Evolutionary conservation across 2,797 vertebrate genomes (phyloP), one percentile per base, ranked within the genome.

Genomic region (Enteromius argenteus): DNA sequence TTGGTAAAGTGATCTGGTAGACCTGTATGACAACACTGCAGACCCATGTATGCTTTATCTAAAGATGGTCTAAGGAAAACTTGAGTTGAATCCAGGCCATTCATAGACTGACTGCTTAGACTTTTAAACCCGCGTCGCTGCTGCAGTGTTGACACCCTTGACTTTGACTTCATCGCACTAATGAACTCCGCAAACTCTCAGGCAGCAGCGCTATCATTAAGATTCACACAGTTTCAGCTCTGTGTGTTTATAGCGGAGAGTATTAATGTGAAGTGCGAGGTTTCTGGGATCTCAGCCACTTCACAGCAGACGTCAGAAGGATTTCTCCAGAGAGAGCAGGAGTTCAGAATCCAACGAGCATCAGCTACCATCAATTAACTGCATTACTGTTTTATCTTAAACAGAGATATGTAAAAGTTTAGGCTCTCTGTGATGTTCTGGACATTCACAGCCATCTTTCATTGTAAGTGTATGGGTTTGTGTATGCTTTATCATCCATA

Each of bases 211-310:
- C 42, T 83, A 79, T 64, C 69, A 76, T 87, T 80, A 79, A 85
- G 82, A 85, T 82, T 21, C 64, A 83, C 71, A 83, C 32, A 56
- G 30, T 78, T 83, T 74, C 27, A 39, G 58, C 75, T 73, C 73
- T 60, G 79, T 68, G 76, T 66, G 53, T 69, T 79, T 74, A 67
- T 74, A 71, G 58, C 51, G 21, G 58, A 51, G 68, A 53, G 35
- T 83, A 76, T 69, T 58, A 46, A 42, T 79, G 74, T 75, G 79
- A 83, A 87, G 67, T 49, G 69, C 51, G n/a, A 56, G 3, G 44
- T 80, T 84, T 87, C 86, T 87, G 83, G 86, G 86, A 84, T 78
- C 53, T 49, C 75, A 80, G 80, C 80, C 86, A 85, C 69, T 79
- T 66, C 74, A 60, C 46, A 83, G 82, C 60, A 81, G 83, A 67